phyloP scores from a whole-genome alignment of 2,888 invertebrate species.

The Rhingia campestris region DNA sequence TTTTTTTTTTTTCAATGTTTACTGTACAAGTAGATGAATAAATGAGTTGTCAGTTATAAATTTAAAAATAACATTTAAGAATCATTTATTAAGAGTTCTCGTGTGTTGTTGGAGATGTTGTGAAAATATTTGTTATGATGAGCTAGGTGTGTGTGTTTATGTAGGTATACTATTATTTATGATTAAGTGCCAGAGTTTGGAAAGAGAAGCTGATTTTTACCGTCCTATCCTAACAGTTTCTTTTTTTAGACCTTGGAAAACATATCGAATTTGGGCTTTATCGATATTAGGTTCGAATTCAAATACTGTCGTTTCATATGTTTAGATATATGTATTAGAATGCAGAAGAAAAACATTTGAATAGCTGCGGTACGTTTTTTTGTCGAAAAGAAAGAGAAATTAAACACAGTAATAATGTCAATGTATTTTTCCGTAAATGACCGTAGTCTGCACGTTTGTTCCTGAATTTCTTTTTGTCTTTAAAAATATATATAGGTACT shows the following conservation, averaged over 20 bases:
- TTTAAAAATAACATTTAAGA: constrained; percentile 36
- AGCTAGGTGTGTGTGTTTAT: not conserved
- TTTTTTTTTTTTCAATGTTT: constrained; percentile 43
- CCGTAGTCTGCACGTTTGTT: too few species aligned
- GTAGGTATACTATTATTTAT: not conserved
- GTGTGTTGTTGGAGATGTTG: not conserved
- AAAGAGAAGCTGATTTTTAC: not conserved
- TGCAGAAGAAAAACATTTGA: too few species aligned
- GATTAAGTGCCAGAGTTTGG: not conserved
- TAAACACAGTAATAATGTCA: too few species aligned
- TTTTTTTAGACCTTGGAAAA: not conserved
- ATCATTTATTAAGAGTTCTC: constrained; percentile 1
- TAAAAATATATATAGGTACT: too few species aligned
- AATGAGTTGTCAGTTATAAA: constrained; percentile 61
- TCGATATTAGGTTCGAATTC: too few species aligned
- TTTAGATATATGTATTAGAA: too few species aligned
- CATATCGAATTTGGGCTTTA: not conserved
- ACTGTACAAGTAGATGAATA: constrained; percentile 71
- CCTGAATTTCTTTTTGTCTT: too few species aligned
- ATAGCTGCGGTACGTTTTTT: too few species aligned
- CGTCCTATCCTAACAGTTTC: not conserved
- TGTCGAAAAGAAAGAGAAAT: too few species aligned
- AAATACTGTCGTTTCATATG: too few species aligned
- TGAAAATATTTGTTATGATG: not conserved
- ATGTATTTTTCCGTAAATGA: too few species aligned